Evolutionary conservation across 30 jellyfish, hydroid and myxozoan species (phyloP).

Genomic region (Mastigias papua): DNA sequence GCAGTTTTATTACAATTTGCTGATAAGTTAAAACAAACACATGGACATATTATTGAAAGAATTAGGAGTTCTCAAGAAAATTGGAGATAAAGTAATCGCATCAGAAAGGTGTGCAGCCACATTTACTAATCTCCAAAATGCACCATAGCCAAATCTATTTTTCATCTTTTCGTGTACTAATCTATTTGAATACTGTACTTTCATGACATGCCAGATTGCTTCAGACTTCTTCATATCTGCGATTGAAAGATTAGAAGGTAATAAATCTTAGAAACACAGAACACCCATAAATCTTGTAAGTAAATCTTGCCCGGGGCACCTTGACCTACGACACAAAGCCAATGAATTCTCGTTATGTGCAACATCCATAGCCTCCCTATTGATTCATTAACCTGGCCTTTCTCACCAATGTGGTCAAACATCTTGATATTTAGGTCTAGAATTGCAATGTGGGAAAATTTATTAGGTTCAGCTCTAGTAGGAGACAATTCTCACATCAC

Average conservation of each 20-base stretch:
- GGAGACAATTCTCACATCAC: too few species aligned
- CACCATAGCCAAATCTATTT: background rate
- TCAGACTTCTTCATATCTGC: background rate
- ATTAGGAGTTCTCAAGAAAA: constrained; percentile 21
- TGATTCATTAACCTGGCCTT: background rate
- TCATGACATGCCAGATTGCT: constrained; percentile 3
- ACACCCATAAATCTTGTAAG: background rate
- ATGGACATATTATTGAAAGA: constrained; percentile 7
- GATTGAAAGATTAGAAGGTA: constrained; percentile 6
- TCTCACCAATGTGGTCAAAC: background rate
- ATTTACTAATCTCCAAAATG: background rate
- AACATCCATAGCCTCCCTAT: background rate
- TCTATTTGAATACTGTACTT: background rate
- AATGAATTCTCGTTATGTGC: background rate
- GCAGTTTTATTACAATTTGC: constrained; percentile 5
- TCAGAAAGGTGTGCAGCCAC: constrained; percentile 43
- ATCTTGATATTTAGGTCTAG: background rate
- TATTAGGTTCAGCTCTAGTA: too few species aligned
- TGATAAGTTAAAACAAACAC: constrained; percentile 12
- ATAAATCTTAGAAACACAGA: background rate
- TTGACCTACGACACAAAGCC: background rate
- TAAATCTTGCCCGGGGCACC: background rate
- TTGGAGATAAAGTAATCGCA: constrained; percentile 27
- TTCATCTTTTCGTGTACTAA: background rate
- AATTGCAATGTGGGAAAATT: too few species aligned